phyloP scores from a whole-genome alignment of 2,797 vertebrate genomes.

The Phataginus tricuspis region DNA sequence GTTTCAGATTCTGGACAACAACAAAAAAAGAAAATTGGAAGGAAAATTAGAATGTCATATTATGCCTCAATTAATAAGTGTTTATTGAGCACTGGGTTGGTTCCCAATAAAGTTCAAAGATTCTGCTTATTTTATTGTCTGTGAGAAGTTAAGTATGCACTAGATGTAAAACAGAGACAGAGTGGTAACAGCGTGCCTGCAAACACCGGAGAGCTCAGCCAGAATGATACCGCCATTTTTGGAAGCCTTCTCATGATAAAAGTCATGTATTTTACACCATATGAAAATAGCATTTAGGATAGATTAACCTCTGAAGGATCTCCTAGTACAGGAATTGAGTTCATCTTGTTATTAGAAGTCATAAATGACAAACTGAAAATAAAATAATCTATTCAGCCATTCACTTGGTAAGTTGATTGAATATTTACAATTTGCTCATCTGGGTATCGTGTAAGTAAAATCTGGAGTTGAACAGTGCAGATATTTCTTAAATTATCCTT shows the following conservation, averaged over 20 bases:
- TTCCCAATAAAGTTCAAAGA: neutral
- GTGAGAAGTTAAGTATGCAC: neutral
- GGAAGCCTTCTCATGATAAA: neutral
- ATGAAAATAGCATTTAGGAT: neutral
- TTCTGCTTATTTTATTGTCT: neutral
- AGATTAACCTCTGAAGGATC: neutral
- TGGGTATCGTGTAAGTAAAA: slow-evolving; percentile 2
- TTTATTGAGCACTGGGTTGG: neutral
- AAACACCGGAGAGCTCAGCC: neutral
- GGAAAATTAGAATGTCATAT: neutral
- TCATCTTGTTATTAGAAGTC: neutral
- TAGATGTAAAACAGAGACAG: neutral
- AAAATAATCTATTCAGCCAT: neutral
- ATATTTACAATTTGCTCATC: neutral
- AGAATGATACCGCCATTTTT: neutral
- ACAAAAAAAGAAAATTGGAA: neutral
- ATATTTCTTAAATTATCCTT: neutral
- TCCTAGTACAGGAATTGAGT: neutral
- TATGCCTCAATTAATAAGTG: neutral
- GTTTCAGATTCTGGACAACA: neutral
- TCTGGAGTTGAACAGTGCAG: neutral
- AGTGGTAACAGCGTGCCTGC: no score
- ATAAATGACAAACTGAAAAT: neutral
- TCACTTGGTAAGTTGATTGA: neutral
- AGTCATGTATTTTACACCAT: neutral